Percentiles rank a stretch among this genome's conserved stretches.
Evolutionary conservation across 2,797 vertebrate genomes (phyloP).

Genomic region (Clamator glandarius): DNA sequence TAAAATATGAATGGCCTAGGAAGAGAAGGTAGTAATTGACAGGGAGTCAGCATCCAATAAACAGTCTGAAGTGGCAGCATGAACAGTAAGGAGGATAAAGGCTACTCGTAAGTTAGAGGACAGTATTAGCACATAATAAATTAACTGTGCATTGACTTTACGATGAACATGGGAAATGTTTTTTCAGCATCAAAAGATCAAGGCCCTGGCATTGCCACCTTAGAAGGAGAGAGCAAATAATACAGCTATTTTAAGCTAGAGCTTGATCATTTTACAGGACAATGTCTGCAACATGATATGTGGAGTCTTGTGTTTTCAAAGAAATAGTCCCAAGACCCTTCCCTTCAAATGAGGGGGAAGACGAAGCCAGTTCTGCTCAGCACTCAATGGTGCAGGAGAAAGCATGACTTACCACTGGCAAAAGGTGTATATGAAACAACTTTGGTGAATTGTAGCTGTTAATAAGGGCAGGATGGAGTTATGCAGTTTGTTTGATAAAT

Average conservation of each 20-base stretch:
- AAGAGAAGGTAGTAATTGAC: neutral
- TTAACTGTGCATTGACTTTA: neutral
- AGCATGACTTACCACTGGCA: neutral
- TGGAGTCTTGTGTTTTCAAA: neutral
- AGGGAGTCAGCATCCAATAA: neutral
- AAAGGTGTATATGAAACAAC: neutral
- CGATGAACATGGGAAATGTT: neutral
- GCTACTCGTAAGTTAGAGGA: neutral
- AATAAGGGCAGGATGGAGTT: neutral
- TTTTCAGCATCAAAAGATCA: slow-evolving; percentile 8
- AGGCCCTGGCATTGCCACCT: neutral
- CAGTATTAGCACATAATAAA: neutral
- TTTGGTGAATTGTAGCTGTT: neutral
- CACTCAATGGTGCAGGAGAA: neutral
- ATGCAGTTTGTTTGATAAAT: neutral
- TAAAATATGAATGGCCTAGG: neutral
- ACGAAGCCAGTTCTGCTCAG: neutral
- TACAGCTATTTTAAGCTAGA: slow-evolving; percentile 56
- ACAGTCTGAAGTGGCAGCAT: neutral
- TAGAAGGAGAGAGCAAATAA: neutral
- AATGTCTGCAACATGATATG: slow-evolving; percentile 33
- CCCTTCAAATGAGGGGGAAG: neutral
- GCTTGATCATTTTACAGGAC: slow-evolving; percentile 43
- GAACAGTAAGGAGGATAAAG: neutral
- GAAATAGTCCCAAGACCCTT: neutral